Evolutionary conservation across 2,113 vertebrate species (phyloP).

Genomic region (Lagopus leucura): DNA sequence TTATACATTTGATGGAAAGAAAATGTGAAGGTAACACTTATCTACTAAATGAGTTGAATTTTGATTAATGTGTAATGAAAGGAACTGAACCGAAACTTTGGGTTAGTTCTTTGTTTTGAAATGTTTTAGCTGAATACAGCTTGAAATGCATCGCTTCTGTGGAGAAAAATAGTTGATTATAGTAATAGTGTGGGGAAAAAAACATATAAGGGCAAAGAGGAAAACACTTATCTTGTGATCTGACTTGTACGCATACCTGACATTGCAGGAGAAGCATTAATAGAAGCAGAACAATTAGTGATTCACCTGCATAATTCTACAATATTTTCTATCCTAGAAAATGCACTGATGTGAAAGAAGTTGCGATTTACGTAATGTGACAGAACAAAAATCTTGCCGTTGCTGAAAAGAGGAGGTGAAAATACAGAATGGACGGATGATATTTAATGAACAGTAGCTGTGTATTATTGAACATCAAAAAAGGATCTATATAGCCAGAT

Average conservation of each 20-base stretch:
- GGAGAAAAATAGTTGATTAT: background rate
- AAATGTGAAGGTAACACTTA: background rate
- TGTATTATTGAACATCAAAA: slow-evolving; percentile 62
- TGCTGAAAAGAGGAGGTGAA: slow-evolving; percentile 5
- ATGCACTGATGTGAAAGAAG: background rate
- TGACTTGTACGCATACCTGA: background rate
- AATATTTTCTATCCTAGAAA: background rate
- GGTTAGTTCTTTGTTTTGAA: background rate
- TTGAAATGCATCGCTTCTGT: background rate
- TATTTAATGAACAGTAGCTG: slow-evolving; percentile 68
- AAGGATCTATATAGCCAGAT: slow-evolving; percentile 56
- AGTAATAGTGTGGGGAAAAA: background rate
- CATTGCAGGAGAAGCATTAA: background rate
- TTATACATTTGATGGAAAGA: background rate
- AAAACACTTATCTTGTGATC: background rate
- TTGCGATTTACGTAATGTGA: slow-evolving; percentile 6
- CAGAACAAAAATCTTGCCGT: slow-evolving; percentile 14
- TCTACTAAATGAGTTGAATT: background rate
- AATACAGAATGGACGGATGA: slow-evolving; percentile 40
- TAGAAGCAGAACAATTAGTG: background rate
- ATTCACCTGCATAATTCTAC: background rate
- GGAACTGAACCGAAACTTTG: background rate
- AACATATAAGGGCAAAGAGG: fast-evolving
- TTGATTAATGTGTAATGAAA: background rate
- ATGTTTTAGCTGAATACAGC: background rate